These are phyloP conservation scores for Ciconia boyciana DNA, from an alignment of 2,113 vertebrate species.

Conservation along the genomic window DNA sequence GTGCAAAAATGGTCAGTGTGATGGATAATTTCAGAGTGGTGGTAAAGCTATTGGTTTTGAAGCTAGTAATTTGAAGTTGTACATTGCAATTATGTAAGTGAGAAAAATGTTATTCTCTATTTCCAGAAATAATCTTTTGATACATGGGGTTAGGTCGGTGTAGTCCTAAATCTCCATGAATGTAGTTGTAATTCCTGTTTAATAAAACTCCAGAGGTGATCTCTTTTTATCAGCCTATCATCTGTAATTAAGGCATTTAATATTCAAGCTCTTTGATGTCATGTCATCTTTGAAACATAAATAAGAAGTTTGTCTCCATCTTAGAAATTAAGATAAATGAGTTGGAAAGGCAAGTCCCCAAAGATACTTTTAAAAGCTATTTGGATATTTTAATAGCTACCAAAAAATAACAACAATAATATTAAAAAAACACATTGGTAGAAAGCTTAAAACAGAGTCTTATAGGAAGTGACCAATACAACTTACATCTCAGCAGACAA, in stretches of 20 bases:
- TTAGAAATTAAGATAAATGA: constrained; percentile 57
- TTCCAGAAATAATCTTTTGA: constrained; percentile 42
- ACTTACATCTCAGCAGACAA: background rate
- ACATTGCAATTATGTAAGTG: constrained; percentile 7
- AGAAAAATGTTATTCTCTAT: constrained; percentile 56
- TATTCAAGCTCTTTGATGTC: constrained; percentile 67
- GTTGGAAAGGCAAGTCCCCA: constrained; percentile 35
- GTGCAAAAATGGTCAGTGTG: background rate
- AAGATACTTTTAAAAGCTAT: constrained; percentile 23
- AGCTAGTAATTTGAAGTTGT: constrained; percentile 45
- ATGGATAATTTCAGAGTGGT: constrained; percentile 34
- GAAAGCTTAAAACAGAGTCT: background rate
- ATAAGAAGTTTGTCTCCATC: constrained; percentile 64
- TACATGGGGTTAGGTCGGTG: background rate
- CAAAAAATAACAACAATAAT: background rate
- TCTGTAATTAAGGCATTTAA: constrained; percentile 66
- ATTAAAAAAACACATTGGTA: background rate
- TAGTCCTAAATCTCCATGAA: constrained; percentile 16
- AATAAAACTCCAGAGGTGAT: constrained; percentile 59
- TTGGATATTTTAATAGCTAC: constrained; percentile 25
- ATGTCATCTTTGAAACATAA: constrained; percentile 61
- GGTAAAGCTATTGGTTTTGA: constrained; percentile 22
- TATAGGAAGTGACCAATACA: background rate
- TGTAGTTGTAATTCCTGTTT: constrained; percentile 53
- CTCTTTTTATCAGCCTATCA: constrained; percentile 51